Base-by-base conservation (phyloP, 2,113 vertebrate genomes). In the Thamnophis sirtalis region DNA sequence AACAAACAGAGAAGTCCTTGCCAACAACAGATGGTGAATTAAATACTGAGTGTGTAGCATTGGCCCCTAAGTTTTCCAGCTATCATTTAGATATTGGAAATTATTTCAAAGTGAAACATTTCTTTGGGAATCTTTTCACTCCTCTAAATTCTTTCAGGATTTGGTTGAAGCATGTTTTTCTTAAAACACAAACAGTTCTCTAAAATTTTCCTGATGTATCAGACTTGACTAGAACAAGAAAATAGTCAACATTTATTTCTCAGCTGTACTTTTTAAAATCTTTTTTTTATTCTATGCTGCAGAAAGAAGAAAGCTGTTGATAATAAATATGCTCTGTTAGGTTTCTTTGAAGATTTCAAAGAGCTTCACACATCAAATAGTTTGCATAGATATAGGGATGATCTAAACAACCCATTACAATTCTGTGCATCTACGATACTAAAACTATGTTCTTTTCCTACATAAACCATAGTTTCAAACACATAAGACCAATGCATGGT, bases 1-100 rank as follows among this genome's bases (percentile, higher is more conserved):
- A 93, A 95, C 87, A 95, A 95, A 94, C 56, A 80, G 1, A 92
- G 94, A 88, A 7, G 86, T 73, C 94, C 92, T 93, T 95, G 94
- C 92, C 94, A 95, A 87, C 92, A 93, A 94, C 96, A 96, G 95
- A 96, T 96, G 95, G 94, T 38, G 90, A 95, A 94, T 90, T 68
- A 94, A 94, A 93, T 91, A 94, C 21, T 50, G 85, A 85, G 93
- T 89, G 28, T 87, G 90, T 93, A 93, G 95, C 92, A 92, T 26
- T 58, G 93, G 95, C 93, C 94, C 88, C 91, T 95, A 95, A 93
- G 85, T 95, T 95, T 93, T 94, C 94, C 95, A 96, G 87, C 92
- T 94, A 91, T 54, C 95, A 85, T 94, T 95, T 94, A 58, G 63
- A 94, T 94, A 93, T 84, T 80, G 21, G 26, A 0, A 94, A 92